Percentiles rank a stretch among this genome's conserved stretches.
Conservation (phyloP, 2,113 vertebrate genomes). For the Elanoides forficatus region DNA sequence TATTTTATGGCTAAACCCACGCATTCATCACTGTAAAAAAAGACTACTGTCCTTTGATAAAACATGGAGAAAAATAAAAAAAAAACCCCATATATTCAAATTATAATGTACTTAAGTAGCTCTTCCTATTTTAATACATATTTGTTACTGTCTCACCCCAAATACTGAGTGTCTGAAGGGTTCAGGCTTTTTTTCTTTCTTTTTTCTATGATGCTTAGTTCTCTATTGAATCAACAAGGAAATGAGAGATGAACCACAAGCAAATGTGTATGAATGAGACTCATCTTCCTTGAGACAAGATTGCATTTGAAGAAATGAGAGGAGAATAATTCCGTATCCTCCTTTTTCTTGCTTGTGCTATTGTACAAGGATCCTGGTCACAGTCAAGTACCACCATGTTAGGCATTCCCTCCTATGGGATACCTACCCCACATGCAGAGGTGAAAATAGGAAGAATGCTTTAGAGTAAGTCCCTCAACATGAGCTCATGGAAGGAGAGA, state of each 20-base stretch:
- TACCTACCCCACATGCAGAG: not conserved
- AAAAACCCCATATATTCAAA: not conserved
- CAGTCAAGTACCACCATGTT: not conserved
- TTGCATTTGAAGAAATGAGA: not conserved
- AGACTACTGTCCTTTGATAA: not conserved
- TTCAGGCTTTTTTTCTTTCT: not conserved
- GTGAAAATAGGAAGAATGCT: not conserved
- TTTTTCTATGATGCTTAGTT: not conserved
- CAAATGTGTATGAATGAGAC: not conserved
- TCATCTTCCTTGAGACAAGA: not conserved
- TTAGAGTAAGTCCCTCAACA: not conserved
- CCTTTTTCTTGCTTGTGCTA: not conserved
- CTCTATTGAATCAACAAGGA: not conserved
- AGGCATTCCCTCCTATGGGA: not conserved
- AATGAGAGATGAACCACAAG: not conserved
- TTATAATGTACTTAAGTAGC: not conserved
- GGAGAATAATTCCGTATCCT: not conserved
- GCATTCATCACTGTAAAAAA: not conserved
- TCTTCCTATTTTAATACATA: not conserved
- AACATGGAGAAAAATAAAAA: not conserved
- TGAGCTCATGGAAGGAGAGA: not conserved
- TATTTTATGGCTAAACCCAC: not conserved
- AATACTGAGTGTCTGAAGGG: not conserved
- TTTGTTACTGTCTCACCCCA: not conserved
- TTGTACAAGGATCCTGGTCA: not conserved